Evolutionary conservation across 2,888 invertebrate genomes (phyloP).

Genomic region (Drosophila flavopinicola): DNA sequence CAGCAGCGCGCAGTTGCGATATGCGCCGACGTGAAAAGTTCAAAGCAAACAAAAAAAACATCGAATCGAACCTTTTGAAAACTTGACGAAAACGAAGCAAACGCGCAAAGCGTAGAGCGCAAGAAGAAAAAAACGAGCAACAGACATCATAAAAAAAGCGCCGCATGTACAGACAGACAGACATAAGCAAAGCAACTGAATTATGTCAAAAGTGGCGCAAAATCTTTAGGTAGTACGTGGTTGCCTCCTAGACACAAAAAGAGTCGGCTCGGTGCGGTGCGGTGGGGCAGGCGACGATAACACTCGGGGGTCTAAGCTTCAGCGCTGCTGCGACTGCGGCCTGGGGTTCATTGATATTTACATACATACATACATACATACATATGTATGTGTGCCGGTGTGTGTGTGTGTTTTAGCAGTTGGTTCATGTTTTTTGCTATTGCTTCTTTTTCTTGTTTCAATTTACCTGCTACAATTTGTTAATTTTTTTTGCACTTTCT

Average conservation of each 20-base stretch:
- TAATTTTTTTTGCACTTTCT: constrained; percentile 48
- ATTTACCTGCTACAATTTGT: constrained; percentile 70
- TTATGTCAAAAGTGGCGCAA: constrained; percentile 76
- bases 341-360: constrained; percentile 73
- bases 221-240: constrained; percentile 51
- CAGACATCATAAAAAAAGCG: constrained; percentile 13
- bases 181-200: constrained; percentile 38
- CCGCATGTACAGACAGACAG: constrained; percentile 25
- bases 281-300: constrained; percentile 3
- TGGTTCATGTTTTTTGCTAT: constrained; percentile 36
- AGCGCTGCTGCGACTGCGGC: constrained; percentile 8
- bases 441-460: constrained; percentile 45
- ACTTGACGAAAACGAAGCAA: constrained; percentile 71
- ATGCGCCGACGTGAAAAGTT: constrained; percentile 69
- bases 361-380: neutral
- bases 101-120: constrained; percentile 33
- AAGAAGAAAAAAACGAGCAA: constrained; percentile 35
- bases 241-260: constrained; percentile 2
- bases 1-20: constrained; percentile 40
- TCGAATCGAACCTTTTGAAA: constrained; percentile 62
- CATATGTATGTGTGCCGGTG: neutral
- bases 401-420: constrained; percentile 24
- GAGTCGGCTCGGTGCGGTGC: too few species aligned
- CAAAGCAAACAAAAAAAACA: constrained; percentile 48
- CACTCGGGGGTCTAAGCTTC: constrained; percentile 34